Evolutionary conservation across 2,797 vertebrate genomes (phyloP), one percentile per base, ranked within the genome.

Genomic region (Hoplostethus mediterraneus): DNA sequence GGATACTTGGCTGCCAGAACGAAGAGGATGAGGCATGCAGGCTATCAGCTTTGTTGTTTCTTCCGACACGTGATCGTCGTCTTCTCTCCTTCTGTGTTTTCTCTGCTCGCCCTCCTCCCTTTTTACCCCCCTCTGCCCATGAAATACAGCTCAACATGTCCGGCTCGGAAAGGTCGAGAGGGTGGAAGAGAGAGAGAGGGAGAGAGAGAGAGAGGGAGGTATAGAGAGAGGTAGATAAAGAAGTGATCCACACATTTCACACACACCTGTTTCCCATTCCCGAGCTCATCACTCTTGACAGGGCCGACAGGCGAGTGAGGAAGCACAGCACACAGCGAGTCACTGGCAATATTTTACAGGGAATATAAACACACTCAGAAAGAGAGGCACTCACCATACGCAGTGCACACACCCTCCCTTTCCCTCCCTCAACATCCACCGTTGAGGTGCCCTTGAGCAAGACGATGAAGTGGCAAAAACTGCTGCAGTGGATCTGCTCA

Each of bases 181-280:
- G 63, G 62, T 31, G 16, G 6, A 28, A n/a, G 49, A 49, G 61
- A 47, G 56, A 65, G 62, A 30, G 16, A 5, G 17, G 49, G 44
- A 49, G 61, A 31, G 14, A 63, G 36, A 38, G 57, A 17, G 4
- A 25, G 45, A 28, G 51, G 13, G 7, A 40, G 33, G 49, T n/a
- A 30, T 67, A 30, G 72, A 30, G 71, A 14, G 63, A 69, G 78
- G 64, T 49, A 82, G 81, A 86, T 86, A 91, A 90, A 86, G 88
- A 63, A 76, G 79, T 38, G 87, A 89, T 84, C 71, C 33, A 44
- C 70, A 67, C 76, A 73, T 86, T 87, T 89, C 78, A 77, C 84
- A 71, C 87, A 92, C 93, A 93, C 92, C 92, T 94, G 94, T 93
- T 94, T 93, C 84, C 92, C 89, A 93, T 94, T 94, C 73, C 66